Conservation (phyloP, 2,888 invertebrate species). For the Carabus problematicus region DNA sequence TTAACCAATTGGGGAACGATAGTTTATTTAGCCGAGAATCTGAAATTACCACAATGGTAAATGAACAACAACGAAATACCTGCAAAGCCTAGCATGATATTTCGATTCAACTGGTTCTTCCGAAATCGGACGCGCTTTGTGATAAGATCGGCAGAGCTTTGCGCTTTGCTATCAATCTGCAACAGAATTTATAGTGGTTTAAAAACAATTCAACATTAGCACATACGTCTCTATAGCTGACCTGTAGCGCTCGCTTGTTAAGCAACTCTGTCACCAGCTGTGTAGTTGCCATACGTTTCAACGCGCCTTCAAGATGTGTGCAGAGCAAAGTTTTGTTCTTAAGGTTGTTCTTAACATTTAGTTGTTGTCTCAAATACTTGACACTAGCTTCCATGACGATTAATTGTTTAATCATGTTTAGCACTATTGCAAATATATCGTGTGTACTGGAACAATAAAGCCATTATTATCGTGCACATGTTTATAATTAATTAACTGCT, state of each 20-base stretch:
- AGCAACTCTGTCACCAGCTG: conserved; percentile 5
- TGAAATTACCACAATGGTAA: conserved; percentile 3
- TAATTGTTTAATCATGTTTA: conserved; percentile 66
- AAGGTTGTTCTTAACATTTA: conserved; percentile 48
- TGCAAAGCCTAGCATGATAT: conserved; percentile 10
- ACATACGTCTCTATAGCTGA: conserved; percentile 7
- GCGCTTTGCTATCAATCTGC: conserved; percentile 26
- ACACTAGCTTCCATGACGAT: conserved; percentile 66
- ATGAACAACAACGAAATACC: conserved; percentile 10
- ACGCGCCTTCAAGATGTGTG: conserved; percentile 52
- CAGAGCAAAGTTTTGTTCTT: conserved; percentile 52
- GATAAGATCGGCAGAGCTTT: conserved; percentile 62
- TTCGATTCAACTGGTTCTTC: conserved; percentile 25
- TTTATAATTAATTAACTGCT: conserved; percentile 20
- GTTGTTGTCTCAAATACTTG: conserved; percentile 62
- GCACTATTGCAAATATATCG: conserved; percentile 63
- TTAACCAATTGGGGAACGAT: too few relatives aligned
- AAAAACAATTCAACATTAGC: too few relatives aligned
- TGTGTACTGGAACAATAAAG: conserved; percentile 61
- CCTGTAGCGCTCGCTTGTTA: conserved; percentile 13
- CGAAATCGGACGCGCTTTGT: conserved; percentile 47
- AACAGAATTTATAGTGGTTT: too few relatives aligned
- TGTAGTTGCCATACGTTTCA: conserved; percentile 48
- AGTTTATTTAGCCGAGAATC: too few relatives aligned
- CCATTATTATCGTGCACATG: neutral